Percentiles rank a stretch among this genome's conserved stretches.
Conservation (phyloP, 2,888 invertebrate genomes). For the Thereva nobilitata region DNA sequence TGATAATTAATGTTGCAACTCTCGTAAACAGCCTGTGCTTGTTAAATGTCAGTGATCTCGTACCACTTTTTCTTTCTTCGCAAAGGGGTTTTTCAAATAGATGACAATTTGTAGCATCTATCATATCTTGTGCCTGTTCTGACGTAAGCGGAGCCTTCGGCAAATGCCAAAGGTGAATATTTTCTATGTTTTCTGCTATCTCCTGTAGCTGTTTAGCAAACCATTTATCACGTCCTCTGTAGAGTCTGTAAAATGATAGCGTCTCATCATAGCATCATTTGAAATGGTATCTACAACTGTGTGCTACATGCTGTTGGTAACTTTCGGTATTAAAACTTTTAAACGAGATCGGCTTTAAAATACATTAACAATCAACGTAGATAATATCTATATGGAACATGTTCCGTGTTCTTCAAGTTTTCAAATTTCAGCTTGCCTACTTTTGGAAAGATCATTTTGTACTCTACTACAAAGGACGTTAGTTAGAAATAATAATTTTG, state of each 20-base stretch:
- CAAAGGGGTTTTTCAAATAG: slow-evolving; percentile 11
- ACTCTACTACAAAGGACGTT: too few species aligned
- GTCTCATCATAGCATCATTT: slow-evolving; percentile 24
- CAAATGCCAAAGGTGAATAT: background rate
- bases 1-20: slow-evolving; percentile 24
- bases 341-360: slow-evolving; percentile 4
- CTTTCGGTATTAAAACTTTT: slow-evolving; percentile 16
- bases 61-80: slow-evolving; percentile 11
- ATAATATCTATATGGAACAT: slow-evolving; percentile 22
- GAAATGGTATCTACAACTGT: slow-evolving; percentile 18
- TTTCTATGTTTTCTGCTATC: slow-evolving; percentile 21
- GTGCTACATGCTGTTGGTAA: slow-evolving; percentile 20
- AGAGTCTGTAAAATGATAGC: slow-evolving; percentile 18
- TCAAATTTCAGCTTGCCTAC: slow-evolving; percentile 18
- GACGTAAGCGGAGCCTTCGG: background rate
- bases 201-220: slow-evolving; percentile 11
- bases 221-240: slow-evolving; percentile 16
- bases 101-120: slow-evolving; percentile 4
- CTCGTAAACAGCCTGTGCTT: slow-evolving; percentile 14
- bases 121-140: background rate
- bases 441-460: slow-evolving; percentile 18
- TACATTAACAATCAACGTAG: too few species aligned
- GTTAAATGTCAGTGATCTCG: slow-evolving; percentile 26
- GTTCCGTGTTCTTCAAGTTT: slow-evolving; percentile 21
- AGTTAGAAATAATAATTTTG: too few species aligned